A percentile compares a stretch with the other conserved stretches of the same genome.
Conservation (phyloP, 2,797 vertebrate species). For the Muraenolepis orangiensis region DNA sequence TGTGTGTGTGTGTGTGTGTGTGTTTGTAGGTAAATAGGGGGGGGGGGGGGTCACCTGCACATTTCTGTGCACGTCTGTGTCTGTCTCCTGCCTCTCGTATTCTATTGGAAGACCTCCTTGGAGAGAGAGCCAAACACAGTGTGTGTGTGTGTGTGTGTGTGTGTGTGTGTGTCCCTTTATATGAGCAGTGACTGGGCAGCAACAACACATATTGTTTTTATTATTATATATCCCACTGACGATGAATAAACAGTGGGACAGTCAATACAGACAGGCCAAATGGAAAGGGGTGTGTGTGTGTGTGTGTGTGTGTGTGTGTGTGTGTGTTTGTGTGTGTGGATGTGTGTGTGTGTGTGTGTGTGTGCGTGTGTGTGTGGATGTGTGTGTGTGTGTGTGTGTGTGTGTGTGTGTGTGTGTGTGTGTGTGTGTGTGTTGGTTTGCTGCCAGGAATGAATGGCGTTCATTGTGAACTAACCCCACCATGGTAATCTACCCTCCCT, state of each 20-base stretch:
- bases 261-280: background rate
- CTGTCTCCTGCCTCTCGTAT: background rate
- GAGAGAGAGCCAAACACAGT: background rate
- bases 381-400: background rate
- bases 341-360: background rate
- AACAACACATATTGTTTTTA: background rate
- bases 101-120: background rate
- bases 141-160: background rate
- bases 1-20: no score
- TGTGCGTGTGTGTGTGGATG: background rate
- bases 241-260: background rate
- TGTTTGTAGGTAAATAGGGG: background rate
- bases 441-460: background rate
- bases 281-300: background rate
- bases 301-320: background rate
- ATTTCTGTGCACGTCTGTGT: background rate
- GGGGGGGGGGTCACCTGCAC: background rate
- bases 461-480: background rate
- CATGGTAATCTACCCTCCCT: background rate
- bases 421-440: background rate
- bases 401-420: background rate
- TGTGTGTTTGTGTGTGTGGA: background rate
- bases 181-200: background rate
- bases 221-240: background rate
- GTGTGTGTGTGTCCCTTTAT: conserved; percentile 6